Percentiles rank a stretch among this genome's conserved stretches.
Evolutionary conservation across 37 sponge, comb jelly and placozoan genomes (phyloP).

Genomic region (Chondrilla cf. caribensis): DNA sequence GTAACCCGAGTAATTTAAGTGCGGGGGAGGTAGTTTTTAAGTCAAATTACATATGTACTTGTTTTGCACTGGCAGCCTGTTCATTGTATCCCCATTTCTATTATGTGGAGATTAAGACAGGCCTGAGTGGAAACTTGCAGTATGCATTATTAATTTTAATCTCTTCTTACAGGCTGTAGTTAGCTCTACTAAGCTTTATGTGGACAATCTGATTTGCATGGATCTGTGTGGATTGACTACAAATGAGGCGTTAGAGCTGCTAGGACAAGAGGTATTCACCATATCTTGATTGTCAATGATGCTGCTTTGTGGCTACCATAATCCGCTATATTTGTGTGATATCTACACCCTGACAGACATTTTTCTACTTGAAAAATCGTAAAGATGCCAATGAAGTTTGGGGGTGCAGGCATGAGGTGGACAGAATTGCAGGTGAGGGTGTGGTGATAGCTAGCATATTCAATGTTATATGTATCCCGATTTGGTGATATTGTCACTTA

Average conservation of each 20-base stretch:
- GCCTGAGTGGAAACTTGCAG: no score
- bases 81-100: no score
- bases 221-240: constrained; percentile 65
- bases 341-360: constrained; percentile 31
- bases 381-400: constrained; percentile 60
- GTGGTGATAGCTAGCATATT: no score
- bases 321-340: not conserved
- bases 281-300: not conserved
- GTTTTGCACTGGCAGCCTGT: no score
- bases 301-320: not conserved
- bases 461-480: no score
- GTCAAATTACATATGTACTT: no score
- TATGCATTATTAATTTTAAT: no score
- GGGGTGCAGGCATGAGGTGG: constrained; percentile 76
- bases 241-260: constrained; percentile 36
- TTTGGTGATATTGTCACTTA: no score
- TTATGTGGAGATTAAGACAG: no score
- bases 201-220: constrained; percentile 77
- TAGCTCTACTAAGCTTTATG: constrained; percentile 49
- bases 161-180: not conserved
- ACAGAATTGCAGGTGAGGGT: constrained; percentile 43
- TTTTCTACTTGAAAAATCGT: constrained; percentile 46
- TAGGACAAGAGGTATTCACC: constrained; percentile 27
- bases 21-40: no score
- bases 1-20: no score